phyloP scores from a whole-genome alignment of 2,797 vertebrate genomes.

The Coendou prehensilis region DNA sequence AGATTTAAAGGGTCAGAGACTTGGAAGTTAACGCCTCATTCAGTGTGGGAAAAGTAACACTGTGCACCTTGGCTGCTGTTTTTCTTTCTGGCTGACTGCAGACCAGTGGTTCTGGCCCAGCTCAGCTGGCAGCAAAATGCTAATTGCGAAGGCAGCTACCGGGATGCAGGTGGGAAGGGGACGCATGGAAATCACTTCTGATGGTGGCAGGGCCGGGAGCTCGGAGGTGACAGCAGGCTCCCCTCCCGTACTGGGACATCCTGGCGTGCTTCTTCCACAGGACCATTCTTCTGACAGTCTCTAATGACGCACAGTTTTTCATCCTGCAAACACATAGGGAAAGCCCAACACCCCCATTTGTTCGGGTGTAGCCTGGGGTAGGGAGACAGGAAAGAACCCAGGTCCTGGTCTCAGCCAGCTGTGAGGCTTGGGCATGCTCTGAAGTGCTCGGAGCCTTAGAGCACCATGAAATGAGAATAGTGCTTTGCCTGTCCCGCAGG shows the following conservation, averaged over 20 bases:
- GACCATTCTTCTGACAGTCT: neutral
- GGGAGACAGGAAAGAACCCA: neutral
- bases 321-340: neutral
- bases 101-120: conserved; percentile 79
- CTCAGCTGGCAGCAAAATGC: conserved; percentile 52
- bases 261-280: neutral
- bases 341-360: neutral
- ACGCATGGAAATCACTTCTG: neutral
- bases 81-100: conserved; percentile 89
- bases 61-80: conserved; percentile 83
- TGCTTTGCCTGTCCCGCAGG: too few relatives aligned
- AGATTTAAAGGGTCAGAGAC: conserved; percentile 92
- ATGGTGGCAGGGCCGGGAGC: neutral
- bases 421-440: neutral
- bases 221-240: neutral
- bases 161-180: neutral
- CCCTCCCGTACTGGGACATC: neutral
- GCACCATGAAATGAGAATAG: neutral
- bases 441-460: neutral
- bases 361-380: too few relatives aligned
- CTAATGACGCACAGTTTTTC: neutral
- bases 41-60: conserved; percentile 89
- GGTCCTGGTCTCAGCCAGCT: too few relatives aligned
- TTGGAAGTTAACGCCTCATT: conserved; percentile 89
- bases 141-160: conserved; percentile 54